These are phyloP conservation scores for Plagodis dolabraria DNA, from an alignment of 2,888 invertebrate genomes.

Conservation along the genomic window DNA sequence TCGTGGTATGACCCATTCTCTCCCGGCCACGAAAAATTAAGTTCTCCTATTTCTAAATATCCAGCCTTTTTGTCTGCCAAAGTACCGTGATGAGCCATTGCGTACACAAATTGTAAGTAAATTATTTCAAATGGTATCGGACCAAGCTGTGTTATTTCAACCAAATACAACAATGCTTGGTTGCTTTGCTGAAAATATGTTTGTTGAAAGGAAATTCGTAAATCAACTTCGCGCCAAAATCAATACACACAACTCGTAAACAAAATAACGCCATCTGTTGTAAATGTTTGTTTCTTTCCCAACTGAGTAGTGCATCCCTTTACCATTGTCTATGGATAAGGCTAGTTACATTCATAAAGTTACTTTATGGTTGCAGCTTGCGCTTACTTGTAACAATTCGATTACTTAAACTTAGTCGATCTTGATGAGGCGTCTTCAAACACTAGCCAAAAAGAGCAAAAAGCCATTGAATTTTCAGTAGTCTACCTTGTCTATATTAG, in stretches of 20 bases:
- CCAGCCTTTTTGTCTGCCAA: conserved; percentile 65
- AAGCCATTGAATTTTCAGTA: not conserved
- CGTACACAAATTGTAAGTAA: not conserved
- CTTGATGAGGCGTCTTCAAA: not conserved
- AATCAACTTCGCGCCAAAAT: conserved; percentile 57
- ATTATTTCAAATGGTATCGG: no score
- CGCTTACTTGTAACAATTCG: no score
- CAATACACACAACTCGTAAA: conserved; percentile 26
- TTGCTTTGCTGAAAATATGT: conserved; percentile 1
- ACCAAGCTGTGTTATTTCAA: no score
- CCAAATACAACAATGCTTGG: no score
- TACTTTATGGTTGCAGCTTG: no score
- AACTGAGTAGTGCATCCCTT: no score
- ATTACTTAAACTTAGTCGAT: not conserved
- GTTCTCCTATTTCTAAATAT: conserved; percentile 74
- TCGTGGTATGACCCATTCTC: conserved; percentile 78
- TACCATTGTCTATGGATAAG: no score
- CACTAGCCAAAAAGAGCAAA: no score
- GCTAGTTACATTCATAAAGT: no score
- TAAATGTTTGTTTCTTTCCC: not conserved
- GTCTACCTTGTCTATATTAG: no score
- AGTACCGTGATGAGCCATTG: conserved; percentile 60
- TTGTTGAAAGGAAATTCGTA: not conserved
- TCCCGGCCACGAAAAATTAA: conserved; percentile 81
- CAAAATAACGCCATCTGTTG: conserved; percentile 41